Evolutionary conservation across 2,888 invertebrate genomes (phyloP), one percentile per base, ranked within the genome.

Genomic region (Troglohyphantes excavatus): DNA sequence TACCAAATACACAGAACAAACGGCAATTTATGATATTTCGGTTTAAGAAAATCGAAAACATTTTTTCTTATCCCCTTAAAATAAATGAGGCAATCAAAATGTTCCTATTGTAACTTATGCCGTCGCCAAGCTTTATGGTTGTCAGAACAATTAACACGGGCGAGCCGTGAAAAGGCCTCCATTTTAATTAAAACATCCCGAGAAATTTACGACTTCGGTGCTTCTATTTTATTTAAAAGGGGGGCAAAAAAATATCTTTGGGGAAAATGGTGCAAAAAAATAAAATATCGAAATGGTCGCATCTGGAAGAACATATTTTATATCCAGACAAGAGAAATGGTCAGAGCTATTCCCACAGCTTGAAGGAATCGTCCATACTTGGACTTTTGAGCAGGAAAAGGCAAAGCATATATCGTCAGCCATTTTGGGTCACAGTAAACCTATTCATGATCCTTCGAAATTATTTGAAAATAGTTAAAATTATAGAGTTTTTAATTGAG

Each of bases 281-380:
- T 19, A 59, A 65, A 65, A 43, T 63, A 21, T 68, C 26, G 88
- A 67, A 82, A 76, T 83, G 76, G 82, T 46, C 76, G 70, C 88
- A 83, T 89, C 82, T 89, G 88, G 82, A 89, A 89, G 88, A 89
- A 89, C 88, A 89, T 89, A 89, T 89, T 89, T 89, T 89, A 89
- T 89, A 82, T 70, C 76, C 39, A 89, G 88, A 89, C 88, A 89
- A 89, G 88, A 89, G 88, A 89, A 89, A 89, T 89, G 88, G 82
- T 76, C 88, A 89, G 67, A 83, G 75, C 76, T 89, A 89, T 89
- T 89, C 81, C 61, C 88, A 63, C 82, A 75, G 75, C 88, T 89
- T 82, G 70, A 39, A 76, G 70, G 82, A 89, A 89, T 82, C 88
- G 88, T 89, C 81, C 81, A 21, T 73, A 61, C 43, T 70, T 53